Evolutionary conservation across 2,888 invertebrate species (phyloP), one percentile per base, ranked within the genome.

Genomic region (Calameuta pallipes): DNA sequence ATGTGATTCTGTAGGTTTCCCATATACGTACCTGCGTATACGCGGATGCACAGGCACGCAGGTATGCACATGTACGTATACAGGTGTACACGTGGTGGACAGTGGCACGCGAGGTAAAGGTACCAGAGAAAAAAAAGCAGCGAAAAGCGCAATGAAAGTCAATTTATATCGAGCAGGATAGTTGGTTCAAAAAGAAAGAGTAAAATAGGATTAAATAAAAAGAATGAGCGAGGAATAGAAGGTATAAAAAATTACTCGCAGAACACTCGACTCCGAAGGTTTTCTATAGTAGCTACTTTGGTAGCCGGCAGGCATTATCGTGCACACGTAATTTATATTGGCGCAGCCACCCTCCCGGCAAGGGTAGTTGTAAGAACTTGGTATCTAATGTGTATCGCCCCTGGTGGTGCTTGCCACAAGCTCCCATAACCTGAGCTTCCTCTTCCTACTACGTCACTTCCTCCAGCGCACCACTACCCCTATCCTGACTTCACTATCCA

Each of bases 321-420:
- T 79, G 73, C 79, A 75, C 76, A 80, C 80, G 84, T 88, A 87
- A 85, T 87, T 88, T 86, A 87, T 87, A 87, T 86, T 81, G 85
- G 82, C 82, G 79, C 75, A 79, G 76, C 78, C 79, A 73, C 80
- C 79, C 79, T 80, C 78, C 79, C 75, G 81, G 83, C 83, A 82
- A 81, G 80, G 81, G 83, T 83, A 86, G 85, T 86, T 84, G 85
- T 85, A 86, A 86, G 87, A 87, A 87, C 83, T 87, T 87, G 84
- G 84, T 87, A 87, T 87, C 87, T 84, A 84, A 87, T 86, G 86
- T 88, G 87, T 88, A 88, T 87, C 84, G 86, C 85, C 83, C 82
- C 82, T 85, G 84, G 86, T 85, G 83, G 82, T 86, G 83, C 82
- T 83, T 77, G 84, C 85, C 84, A 80, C 83, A 83, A 86, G 82